phyloP scores from a whole-genome alignment of 2,888 invertebrate species.

The Cheilosia vernalis region DNA sequence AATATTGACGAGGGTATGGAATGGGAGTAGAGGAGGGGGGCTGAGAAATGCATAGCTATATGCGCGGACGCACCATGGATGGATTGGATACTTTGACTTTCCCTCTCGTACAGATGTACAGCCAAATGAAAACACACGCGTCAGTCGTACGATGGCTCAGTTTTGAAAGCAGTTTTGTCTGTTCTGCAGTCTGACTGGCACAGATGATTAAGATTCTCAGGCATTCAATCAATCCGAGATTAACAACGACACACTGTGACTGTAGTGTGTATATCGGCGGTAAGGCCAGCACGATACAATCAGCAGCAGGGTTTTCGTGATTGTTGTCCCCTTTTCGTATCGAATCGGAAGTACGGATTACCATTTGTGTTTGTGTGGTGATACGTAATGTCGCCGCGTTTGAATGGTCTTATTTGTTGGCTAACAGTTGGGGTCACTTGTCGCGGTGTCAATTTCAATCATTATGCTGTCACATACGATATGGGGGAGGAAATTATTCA shows the following conservation, averaged over 20 bases:
- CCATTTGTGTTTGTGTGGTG: constrained; percentile 49
- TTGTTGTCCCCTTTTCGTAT: constrained; percentile 48
- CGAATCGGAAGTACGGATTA: constrained; percentile 69
- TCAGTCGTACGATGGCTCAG: constrained; percentile 56
- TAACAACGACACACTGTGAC: constrained; percentile 17
- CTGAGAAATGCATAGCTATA: constrained; percentile 8
- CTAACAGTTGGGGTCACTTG: constrained; percentile 65
- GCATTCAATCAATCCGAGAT: constrained; percentile 42
- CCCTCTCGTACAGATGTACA: not conserved
- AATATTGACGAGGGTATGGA: constrained; percentile 22
- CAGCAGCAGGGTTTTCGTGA: constrained; percentile 47
- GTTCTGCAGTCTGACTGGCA: not conserved
- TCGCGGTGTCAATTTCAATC: constrained; percentile 69
- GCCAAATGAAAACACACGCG: constrained; percentile 64
- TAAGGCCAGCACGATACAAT: constrained; percentile 22
- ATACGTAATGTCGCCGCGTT: constrained; percentile 57
- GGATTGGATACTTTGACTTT: constrained; percentile 26
- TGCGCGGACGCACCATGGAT: not conserved
- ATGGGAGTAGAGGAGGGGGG: constrained; percentile 15
- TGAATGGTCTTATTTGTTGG: constrained; percentile 38
- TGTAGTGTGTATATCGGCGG: constrained; percentile 15
- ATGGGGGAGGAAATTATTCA: constrained; percentile 61
- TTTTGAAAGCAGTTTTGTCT: constrained; percentile 9
- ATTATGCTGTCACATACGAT: constrained; percentile 40
- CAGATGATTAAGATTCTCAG: constrained; percentile 50